Base-by-base conservation (phyloP, 2,888 invertebrate genomes). In the Lymantria monacha region DNA sequence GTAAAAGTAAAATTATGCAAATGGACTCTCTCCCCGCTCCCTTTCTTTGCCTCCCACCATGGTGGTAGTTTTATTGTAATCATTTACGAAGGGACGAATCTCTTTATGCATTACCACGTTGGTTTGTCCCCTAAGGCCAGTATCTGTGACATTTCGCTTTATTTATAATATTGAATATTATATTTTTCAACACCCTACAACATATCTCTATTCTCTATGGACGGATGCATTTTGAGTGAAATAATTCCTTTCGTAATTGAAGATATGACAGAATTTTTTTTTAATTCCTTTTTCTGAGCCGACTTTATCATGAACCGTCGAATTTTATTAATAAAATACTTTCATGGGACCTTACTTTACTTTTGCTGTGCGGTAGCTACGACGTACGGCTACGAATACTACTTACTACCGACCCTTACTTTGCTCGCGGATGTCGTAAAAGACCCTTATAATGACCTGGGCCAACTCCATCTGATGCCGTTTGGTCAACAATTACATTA, bases 51-150 rank as follows among this genome's bases (percentile, higher is more conserved):
- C 42, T 36, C 44, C 58, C 58, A 53, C 53, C 51, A 58, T 56
- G 63, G 67, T 60, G 54, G 59, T 61, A 59, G 63, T 62, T 57
- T 57, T 63, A 68, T 68, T 63, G 59, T 66, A 65, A 62, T 66
- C 63, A 65, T 69, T 63, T 63, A 59, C 57, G 46, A 55, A 62
- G 63, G 61, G 69, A 57, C 60, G 60, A 56, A 51, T 64, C 68
- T 77, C 60, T 71, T 80, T 79, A 80, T 80, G 78, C 80, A 57
- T 53, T 60, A 70, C 64, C 79, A 80, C 76, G 80, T 66, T 59
- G 45, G 43, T 52, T 44, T 49, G 49, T 55, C 61, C 72, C 68
- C 65, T 52, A n/a, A 56, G 69, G 68, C 60, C 59, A 61, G 62
- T 59, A 68, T 76, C 78, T 79, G 75, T 76, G 74, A 78, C 74